Conservation (phyloP, 2,888 invertebrate genomes). For the Oxystoma pomonae region DNA sequence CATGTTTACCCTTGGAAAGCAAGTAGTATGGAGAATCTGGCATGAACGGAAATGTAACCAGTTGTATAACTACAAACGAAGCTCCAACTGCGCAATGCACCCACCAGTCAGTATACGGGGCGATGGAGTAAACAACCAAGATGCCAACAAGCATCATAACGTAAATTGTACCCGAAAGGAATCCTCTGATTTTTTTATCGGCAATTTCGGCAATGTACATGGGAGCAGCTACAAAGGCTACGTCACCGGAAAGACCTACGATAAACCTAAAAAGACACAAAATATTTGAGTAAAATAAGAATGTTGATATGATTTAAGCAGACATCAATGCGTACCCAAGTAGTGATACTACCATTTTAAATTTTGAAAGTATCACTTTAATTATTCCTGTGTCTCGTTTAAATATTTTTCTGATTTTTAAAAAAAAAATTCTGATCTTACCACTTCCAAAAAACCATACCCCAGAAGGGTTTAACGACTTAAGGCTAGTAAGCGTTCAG, state of each 20-base stretch:
- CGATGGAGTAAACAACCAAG: constrained; percentile 43
- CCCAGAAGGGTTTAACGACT: no score
- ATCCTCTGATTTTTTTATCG: constrained; percentile 44
- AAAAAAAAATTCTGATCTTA: no score
- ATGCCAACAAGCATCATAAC: constrained; percentile 46
- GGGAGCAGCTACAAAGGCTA: constrained; percentile 46
- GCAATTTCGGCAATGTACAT: constrained; percentile 48
- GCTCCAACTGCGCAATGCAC: constrained; percentile 36
- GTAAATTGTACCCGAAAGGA: constrained; percentile 44
- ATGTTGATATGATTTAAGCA: no score
- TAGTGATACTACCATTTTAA: no score
- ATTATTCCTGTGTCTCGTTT: no score
- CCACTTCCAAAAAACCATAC: no score
- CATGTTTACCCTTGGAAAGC: constrained; percentile 39
- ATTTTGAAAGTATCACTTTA: no score
- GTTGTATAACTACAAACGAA: constrained; percentile 38
- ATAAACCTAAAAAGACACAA: constrained; percentile 35
- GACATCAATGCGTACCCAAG: no score
- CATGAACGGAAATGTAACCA: constrained; percentile 38
- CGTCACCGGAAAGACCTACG: constrained; percentile 44
- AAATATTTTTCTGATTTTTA: no score
- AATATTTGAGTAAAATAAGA: not conserved
- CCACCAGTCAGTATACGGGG: constrained; percentile 36
- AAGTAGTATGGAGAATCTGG: constrained; percentile 45
- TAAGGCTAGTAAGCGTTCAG: no score